Evolutionary conservation across 2,888 invertebrate species (phyloP), one percentile per base, ranked within the genome.

Genomic region (Epistrophella euchroma): DNA sequence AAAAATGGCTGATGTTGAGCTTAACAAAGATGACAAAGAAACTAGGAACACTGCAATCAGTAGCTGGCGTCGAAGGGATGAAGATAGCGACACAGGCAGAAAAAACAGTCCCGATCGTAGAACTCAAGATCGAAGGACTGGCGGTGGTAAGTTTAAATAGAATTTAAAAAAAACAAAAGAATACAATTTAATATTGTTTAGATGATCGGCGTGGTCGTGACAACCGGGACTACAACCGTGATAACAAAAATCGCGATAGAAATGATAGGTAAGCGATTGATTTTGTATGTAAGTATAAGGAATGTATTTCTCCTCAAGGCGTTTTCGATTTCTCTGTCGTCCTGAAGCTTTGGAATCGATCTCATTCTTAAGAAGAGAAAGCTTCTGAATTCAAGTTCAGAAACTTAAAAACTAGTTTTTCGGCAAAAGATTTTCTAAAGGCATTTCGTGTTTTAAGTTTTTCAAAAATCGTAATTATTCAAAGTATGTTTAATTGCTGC

Each of bases 11-110:
- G 90, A 90, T 40, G 85, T 90, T n/a, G 89, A 90, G 77, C 87
- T 90, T 47, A 91, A 91, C 75, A 91, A 90, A 81, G 90, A 90
- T 56, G 90, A 91, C 88, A 91, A 90, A 76, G 91, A 91, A 88
- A 90, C 89, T 82, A 89, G 89, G 40, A 90, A 90, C 85, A 88
- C 90, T 19, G 88, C 90, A 28, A 88, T 88, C 15, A 88, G 88
- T 70, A 92, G 90, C 88, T 92, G 92, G 91, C 90, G 92, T 47
- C 90, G 89, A 32, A 89, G 88, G 35, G 89, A 89, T 56, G 91
- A 91, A 15, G 86, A 84, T 9, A 87, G 80, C 68, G 88, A 87
- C 32, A 88, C 88, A 28, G 86, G 88, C 22, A 89, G 90, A 74
- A 91, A 91, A 79, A 88, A 81, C 37, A 91, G 90, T 81, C 90